Conservation (phyloP, 1,140 invertebrate species). For the Ganaspis sp. region DNA sequence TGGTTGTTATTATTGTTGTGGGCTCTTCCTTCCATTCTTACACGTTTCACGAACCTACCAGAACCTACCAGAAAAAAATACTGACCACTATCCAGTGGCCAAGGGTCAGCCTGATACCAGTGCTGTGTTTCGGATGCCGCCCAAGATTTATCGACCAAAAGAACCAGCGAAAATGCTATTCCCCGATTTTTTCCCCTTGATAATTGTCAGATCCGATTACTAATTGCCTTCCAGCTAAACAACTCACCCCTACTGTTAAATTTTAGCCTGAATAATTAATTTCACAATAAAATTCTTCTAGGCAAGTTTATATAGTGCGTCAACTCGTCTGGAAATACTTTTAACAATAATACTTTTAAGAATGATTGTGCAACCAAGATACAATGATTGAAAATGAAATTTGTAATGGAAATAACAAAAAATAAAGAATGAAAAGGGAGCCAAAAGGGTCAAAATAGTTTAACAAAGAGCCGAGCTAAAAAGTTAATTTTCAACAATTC, state of each 20-base stretch:
- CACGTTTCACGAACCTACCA: not conserved
- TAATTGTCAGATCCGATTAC: constrained; percentile 35
- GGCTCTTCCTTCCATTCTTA: constrained; percentile 17
- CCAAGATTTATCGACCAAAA: constrained; percentile 54
- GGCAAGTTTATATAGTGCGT: too few species aligned
- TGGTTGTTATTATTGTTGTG: constrained; percentile 48
- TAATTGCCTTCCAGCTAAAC: constrained; percentile 33
- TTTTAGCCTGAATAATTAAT: constrained; percentile 4
- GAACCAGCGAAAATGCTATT: constrained; percentile 5
- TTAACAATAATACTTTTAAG: too few species aligned
- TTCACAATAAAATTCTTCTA: not conserved
- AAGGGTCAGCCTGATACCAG: constrained; percentile 58
- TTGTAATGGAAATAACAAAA: too few species aligned
- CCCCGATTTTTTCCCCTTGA: constrained; percentile 15
- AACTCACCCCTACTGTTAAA: not conserved
- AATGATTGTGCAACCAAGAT: too few species aligned
- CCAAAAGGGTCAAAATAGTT: too few species aligned
- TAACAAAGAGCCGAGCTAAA: too few species aligned
- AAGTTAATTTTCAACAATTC: too few species aligned
- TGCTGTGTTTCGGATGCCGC: constrained; percentile 48
- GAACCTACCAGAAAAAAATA: constrained; percentile 33
- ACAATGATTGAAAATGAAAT: too few species aligned
- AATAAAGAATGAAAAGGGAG: too few species aligned
- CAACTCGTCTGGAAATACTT: too few species aligned
- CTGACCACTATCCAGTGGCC: constrained; percentile 42